Conservation (phyloP, 1,140 invertebrate genomes). For the Listronotus oregonensis region DNA sequence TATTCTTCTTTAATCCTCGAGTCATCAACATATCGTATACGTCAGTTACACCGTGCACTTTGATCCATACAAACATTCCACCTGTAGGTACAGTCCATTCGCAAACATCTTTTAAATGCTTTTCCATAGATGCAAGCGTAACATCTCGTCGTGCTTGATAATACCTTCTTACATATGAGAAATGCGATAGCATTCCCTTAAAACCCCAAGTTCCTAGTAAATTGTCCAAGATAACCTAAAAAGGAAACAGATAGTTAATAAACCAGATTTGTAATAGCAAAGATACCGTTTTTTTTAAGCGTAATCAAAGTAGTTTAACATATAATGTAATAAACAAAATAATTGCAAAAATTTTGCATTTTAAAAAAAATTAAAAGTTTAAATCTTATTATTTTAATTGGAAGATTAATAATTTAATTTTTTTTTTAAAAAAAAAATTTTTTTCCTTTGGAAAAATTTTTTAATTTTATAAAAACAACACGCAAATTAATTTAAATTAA, state of each 20-base stretch:
- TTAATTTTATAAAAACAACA: no score
- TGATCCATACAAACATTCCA: constrained; percentile 82
- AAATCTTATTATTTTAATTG: no score
- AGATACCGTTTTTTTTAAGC: no score
- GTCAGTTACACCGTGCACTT: constrained; percentile 68
- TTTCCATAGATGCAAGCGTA: constrained; percentile 65
- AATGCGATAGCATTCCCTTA: constrained; percentile 66
- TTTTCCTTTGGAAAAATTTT: no score
- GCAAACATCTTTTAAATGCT: constrained; percentile 68
- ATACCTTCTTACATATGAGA: constrained; percentile 64
- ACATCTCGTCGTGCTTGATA: constrained; percentile 69
- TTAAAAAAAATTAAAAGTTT: no score
- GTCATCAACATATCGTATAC: constrained; percentile 75
- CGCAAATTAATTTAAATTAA: no score
- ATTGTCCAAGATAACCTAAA: constrained; percentile 67
- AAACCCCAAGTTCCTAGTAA: constrained; percentile 67
- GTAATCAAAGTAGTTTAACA: no score
- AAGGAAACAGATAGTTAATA: constrained; percentile 30
- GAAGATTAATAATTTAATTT: no score
- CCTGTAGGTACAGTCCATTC: constrained; percentile 70
- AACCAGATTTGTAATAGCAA: no score
- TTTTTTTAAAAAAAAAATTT: no score
- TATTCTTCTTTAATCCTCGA: constrained; percentile 62
- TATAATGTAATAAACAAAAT: no score
- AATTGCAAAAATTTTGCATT: no score